These are phyloP conservation scores for Pseudococcus viburni DNA, from an alignment of 2,888 invertebrate genomes.

Conservation along the genomic window DNA sequence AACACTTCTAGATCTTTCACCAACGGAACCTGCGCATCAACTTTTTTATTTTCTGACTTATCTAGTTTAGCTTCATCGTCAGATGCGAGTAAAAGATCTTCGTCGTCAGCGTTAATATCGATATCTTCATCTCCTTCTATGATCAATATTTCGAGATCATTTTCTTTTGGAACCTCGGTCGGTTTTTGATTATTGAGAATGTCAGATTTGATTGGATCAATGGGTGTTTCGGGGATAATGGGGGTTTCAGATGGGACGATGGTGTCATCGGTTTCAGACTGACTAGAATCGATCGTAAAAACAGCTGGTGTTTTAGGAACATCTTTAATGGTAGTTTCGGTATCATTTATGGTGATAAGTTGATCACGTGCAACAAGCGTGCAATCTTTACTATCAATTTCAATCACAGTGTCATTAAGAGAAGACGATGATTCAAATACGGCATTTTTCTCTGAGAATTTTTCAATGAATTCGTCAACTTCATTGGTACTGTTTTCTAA, in stretches of 20 bases:
- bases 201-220: not conserved
- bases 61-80: slow-evolving; percentile 50
- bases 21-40: not conserved
- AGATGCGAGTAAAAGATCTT: slow-evolving; percentile 54
- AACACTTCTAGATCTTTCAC: slow-evolving; percentile 43
- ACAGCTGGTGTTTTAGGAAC: not conserved
- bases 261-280: not conserved
- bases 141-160: slow-evolving; percentile 59
- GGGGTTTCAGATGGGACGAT: not conserved
- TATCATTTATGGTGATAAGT: not conserved
- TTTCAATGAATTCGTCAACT: slow-evolving; percentile 30
- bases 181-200: not conserved
- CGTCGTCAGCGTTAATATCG: slow-evolving; percentile 45
- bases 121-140: slow-evolving; percentile 45
- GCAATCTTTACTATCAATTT: not conserved
- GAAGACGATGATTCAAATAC: not conserved
- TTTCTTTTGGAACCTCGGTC: not conserved
- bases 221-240: not conserved
- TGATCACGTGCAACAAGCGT: not conserved
- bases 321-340: not conserved
- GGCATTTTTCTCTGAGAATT: slow-evolving; percentile 1
- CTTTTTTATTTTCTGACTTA: slow-evolving; percentile 7
- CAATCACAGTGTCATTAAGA: not conserved
- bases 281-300: not conserved
- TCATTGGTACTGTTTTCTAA: not conserved